These are phyloP conservation scores for Andrena chrysosceles DNA, from an alignment of 2,888 invertebrate species.

Conservation along the genomic window DNA sequence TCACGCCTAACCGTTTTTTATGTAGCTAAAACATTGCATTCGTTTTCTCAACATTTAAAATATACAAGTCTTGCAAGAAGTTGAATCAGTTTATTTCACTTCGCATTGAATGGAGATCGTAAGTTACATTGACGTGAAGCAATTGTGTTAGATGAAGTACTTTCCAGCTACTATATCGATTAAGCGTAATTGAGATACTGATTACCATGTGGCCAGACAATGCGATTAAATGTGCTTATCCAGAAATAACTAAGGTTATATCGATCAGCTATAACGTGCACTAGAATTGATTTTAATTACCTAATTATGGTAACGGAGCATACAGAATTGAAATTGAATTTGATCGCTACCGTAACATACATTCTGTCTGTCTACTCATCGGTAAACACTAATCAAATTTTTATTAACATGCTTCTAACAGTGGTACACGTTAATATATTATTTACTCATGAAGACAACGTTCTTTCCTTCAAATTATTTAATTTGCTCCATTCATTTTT, in stretches of 20 bases:
- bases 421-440: too few species aligned
- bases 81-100: not conserved
- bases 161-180: constrained; percentile 1
- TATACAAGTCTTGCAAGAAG: not conserved
- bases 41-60: not conserved
- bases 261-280: constrained; percentile 14
- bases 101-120: not conserved
- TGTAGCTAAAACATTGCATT: not conserved
- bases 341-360: not conserved
- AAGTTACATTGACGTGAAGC: not conserved
- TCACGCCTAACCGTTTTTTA: not conserved
- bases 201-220: constrained; percentile 11
- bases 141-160: constrained; percentile 13
- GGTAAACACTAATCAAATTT: not conserved
- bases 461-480: too few species aligned
- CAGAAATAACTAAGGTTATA: constrained; percentile 12
- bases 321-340: constrained; percentile 8
- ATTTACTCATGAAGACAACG: too few species aligned
- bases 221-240: constrained; percentile 17
- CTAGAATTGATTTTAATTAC: constrained; percentile 7
- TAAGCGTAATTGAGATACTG: constrained; percentile 13
- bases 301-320: constrained; percentile 9
- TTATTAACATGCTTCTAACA: too few species aligned
- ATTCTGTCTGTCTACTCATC: not conserved
- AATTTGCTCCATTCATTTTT: too few species aligned